Base-by-base conservation (phyloP, 1,140 invertebrate species). In the Ceratina calcarata region DNA sequence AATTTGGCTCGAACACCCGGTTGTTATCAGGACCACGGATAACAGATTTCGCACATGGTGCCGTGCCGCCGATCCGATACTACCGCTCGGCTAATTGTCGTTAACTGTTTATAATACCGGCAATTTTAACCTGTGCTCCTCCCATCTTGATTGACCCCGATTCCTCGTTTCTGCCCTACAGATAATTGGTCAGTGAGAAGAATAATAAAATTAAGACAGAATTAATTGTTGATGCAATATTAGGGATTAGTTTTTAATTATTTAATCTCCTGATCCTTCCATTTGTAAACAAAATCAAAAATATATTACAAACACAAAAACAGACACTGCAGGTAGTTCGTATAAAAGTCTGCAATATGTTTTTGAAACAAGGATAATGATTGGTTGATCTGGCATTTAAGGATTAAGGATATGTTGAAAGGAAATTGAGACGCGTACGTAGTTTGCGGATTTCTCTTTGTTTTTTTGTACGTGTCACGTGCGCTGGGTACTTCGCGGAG, bases 31-130 rank as follows among this genome's bases (percentile, higher is more conserved):
- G 45, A 32, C 22, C 68, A 69, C 75, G 82, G 72, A 82, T 82
- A 82, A 82, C 82, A 84, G 82, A 84, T 84, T 84, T 82, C 67
- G 74, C 68, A 84, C 80, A 82, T 37, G 69, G 49, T 8, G 27
- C 64, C 49, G 61, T 62, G 74, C 62, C 55, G 69, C 45, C 49
- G 69, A 68, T 6, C 62, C 80, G 71, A 72, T 66, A 81, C 67
- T 61, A 66, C 76, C 65, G 45, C 66, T 51, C 77, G 61, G 79
- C 66, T 82, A 82, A 83, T 83, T 83, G 73, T 71, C 57, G 82
- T 72, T 78, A 83, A 83, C 65, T 78, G 57, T 68, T 75, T 82
- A 72, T 80, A 82, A 82, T 71, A 82, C 53, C 66, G 7, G 24
- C 55, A 67, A 81, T 78, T 82, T 83, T 82, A 66, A 13, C 0